Percentiles rank a stretch among this genome's conserved stretches.
phyloP scores from a whole-genome alignment of 2,113 vertebrate species.

The Myiozetetes cayanensis region DNA sequence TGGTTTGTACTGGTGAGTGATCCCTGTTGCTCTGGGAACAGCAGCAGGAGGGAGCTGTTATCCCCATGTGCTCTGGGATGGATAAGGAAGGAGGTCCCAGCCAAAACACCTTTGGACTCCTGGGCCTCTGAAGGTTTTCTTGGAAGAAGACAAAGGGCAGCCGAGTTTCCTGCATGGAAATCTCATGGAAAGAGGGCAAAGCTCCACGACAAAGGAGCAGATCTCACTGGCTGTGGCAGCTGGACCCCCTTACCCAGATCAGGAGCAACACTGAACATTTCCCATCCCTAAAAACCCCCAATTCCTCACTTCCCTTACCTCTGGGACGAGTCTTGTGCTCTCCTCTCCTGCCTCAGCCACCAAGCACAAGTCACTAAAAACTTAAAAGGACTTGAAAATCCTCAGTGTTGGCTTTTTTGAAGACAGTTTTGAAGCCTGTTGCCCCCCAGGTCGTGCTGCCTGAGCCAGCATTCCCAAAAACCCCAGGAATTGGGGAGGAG shows the following conservation, averaged over 20 bases:
- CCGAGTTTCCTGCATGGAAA: background rate
- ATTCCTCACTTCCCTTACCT: background rate
- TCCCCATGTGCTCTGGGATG: accelerated
- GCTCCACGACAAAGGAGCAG: background rate
- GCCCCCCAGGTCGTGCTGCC: background rate
- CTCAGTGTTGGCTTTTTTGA: background rate
- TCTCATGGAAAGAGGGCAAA: background rate
- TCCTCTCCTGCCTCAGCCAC: background rate
- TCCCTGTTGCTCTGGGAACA: background rate
- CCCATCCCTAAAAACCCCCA: background rate
- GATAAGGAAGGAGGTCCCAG: background rate
- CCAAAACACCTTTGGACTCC: background rate
- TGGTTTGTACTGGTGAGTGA: background rate
- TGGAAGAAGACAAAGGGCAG: background rate
- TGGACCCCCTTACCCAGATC: background rate
- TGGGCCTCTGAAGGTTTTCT: background rate
- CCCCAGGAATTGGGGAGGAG: background rate
- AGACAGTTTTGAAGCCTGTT: background rate
- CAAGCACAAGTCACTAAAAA: background rate
- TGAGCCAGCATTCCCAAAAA: background rate
- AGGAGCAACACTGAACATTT: accelerated
- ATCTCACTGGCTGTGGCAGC: background rate
- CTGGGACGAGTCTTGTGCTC: background rate
- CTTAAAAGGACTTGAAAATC: background rate
- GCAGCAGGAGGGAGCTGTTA: background rate